phyloP scores from a whole-genome alignment of 2,888 invertebrate genomes.

The Torymus aiolomorphi region DNA sequence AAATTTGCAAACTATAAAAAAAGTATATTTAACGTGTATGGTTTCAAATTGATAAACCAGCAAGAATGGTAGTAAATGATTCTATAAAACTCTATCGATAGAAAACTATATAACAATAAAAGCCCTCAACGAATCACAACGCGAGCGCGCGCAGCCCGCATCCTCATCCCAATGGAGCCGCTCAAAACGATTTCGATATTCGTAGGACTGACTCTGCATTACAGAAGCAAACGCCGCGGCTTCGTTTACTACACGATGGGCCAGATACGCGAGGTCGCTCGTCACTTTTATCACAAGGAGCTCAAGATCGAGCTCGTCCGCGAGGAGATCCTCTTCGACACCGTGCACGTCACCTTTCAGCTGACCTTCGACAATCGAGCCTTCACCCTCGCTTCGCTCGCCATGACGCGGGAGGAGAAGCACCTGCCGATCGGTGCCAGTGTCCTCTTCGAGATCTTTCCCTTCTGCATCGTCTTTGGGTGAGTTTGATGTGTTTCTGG shows the following conservation, averaged over 20 bases:
- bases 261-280: constrained; percentile 93
- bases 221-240: constrained; percentile 93
- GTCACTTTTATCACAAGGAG: constrained; percentile 96
- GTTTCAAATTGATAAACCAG: too few species aligned
- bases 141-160: not conserved
- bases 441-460: constrained; percentile 96
- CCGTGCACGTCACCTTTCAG: constrained; percentile 95
- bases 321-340: constrained; percentile 91
- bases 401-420: constrained; percentile 92
- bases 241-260: constrained; percentile 98
- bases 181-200: constrained; percentile 50
- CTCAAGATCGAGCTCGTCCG: constrained; percentile 92
- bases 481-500: constrained; percentile 73
- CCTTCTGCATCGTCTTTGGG: constrained; percentile 98
- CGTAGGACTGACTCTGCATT: constrained; percentile 91
- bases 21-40: too few species aligned
- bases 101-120: too few species aligned
- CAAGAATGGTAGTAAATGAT: too few species aligned
- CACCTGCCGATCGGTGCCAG: constrained; percentile 92
- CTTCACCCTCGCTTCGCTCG: constrained; percentile 88
- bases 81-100: too few species aligned
- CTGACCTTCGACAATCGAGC: constrained; percentile 96
- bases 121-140: too few species aligned
- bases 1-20: too few species aligned
- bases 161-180: not conserved